Base-by-base conservation (phyloP, 2,797 vertebrate genomes). In the Pangasius krempfi region DNA sequence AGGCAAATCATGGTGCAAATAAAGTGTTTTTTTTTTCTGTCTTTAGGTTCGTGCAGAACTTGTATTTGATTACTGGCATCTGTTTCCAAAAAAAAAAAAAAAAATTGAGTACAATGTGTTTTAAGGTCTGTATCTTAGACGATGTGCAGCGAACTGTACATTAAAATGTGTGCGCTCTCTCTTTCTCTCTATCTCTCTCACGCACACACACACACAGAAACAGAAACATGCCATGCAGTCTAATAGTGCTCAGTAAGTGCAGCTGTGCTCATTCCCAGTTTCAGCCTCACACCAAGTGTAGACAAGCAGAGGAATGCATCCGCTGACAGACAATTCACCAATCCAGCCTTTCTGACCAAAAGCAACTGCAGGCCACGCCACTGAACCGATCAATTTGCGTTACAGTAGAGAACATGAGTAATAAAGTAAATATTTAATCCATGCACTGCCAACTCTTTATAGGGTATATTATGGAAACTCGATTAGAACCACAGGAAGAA, bases 401-500 rank as follows among this genome's bases (percentile, higher is more conserved):
- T 73, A 88, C 54, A 83, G 79, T 16, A 33, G 54, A 88, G 78
- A 72, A 88, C 70, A 64, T 50, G 87, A 88, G 80, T 64, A 84
- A 76, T 37, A 84, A 64, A 88, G 87, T 75, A 75, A 88, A 88
- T 84, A 84, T 84, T 84, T 88, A 76, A 88, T 88, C 40, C 16
- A 22, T 54, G 72, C 60, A 56, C 72, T 79, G 82, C 82, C 72
- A 68, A 66, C 30, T 78, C 72, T 68, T 88, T 20, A 37, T 50
- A 82, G 56, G 33, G 27, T 88, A 84, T 76, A 84, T 76, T 50
- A 75, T 50, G 56, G 40, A 88, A 84, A 88, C 72, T 84, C 76
- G 87, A 88, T 88, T 88, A 88, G 56, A 84, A 56, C 37, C 70
- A 75, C 13, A 52, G 56, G 37, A 47, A 22, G 68, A 84, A 76